Conservation (phyloP, 2,888 invertebrate genomes). For the Aquatica leii region DNA sequence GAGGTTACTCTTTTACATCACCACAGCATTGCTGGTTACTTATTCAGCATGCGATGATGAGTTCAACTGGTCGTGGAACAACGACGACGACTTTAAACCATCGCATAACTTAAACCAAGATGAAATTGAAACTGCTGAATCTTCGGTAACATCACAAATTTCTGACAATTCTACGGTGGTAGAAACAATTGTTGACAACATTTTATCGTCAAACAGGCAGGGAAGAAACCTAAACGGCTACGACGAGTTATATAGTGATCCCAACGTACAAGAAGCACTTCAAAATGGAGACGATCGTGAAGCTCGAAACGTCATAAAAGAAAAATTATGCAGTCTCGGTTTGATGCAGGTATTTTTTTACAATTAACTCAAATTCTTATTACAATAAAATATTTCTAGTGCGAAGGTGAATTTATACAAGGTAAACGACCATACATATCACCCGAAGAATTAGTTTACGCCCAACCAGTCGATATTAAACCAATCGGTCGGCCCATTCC, state of each 20-base stretch:
- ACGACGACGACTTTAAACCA: conserved; percentile 20
- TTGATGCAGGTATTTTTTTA: conserved; percentile 72
- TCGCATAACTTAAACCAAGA: conserved; percentile 23
- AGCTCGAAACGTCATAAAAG: conserved; percentile 83
- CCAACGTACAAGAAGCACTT: conserved; percentile 80
- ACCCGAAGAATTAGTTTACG: conserved; percentile 83
- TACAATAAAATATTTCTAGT: conserved; percentile 56
- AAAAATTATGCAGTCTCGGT: conserved; percentile 82
- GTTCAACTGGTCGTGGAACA: conserved; percentile 51
- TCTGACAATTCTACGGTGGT: conserved; percentile 55
- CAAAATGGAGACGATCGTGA: conserved; percentile 82
- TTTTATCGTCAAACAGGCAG: conserved; percentile 74
- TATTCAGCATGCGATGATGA: too few relatives aligned
- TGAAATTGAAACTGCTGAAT: conserved; percentile 50
- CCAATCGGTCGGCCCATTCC: conserved; percentile 84
- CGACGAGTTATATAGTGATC: conserved; percentile 83
- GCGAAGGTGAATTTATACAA: conserved; percentile 64
- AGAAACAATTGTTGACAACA: conserved; percentile 73
- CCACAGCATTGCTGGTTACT: too few relatives aligned
- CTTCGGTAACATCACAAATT: conserved; percentile 42
- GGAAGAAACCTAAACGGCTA: conserved; percentile 81
- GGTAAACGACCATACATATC: conserved; percentile 77
- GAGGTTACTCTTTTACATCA: conserved; percentile 46
- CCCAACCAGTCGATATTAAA: conserved; percentile 84
- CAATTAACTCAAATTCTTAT: not conserved